Percentiles rank a stretch among this genome's conserved stretches.
Evolutionary conservation across 1,140 invertebrate genomes (phyloP).

Genomic region (Cecropterus lyciades): DNA sequence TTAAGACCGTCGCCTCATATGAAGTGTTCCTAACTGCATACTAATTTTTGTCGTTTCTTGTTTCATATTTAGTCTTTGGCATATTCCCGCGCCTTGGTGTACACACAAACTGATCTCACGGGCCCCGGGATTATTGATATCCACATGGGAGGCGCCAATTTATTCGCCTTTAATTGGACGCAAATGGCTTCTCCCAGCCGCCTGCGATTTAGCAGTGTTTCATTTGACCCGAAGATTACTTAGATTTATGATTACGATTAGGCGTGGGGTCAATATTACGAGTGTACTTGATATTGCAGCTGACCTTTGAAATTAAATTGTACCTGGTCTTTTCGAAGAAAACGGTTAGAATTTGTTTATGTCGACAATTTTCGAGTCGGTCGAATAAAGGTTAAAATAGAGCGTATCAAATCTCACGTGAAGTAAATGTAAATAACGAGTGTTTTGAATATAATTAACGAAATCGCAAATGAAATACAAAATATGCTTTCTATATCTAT

Average conservation of each 20-base stretch:
- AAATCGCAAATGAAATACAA: too few species aligned
- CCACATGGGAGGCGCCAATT: conserved; percentile 68
- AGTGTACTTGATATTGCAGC: conserved; percentile 1
- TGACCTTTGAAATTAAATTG: too few species aligned
- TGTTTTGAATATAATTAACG: too few species aligned
- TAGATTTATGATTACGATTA: conserved; percentile 28
- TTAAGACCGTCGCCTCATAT: too few species aligned
- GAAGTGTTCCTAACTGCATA: too few species aligned
- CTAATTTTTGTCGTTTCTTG: not conserved
- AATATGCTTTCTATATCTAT: too few species aligned
- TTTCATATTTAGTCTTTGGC: conserved; percentile 45
- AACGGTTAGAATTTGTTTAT: too few species aligned
- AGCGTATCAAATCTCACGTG: too few species aligned
- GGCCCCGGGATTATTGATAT: conserved; percentile 65
- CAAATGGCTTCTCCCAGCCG: conserved; percentile 46
- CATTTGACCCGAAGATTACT: conserved; percentile 29
- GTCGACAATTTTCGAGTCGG: too few species aligned
- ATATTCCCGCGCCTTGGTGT: conserved; percentile 46
- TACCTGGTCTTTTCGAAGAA: too few species aligned
- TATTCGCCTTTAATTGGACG: conserved; percentile 66
- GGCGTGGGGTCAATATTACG: conserved; percentile 10
- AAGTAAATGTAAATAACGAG: too few species aligned
- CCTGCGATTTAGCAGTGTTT: conserved; percentile 22
- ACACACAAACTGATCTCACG: conserved; percentile 64
- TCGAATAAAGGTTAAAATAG: too few species aligned